Evolutionary conservation across 1,140 invertebrate genomes (phyloP), one percentile per base, ranked within the genome.

Genomic region (Drosophila rufa): DNA sequence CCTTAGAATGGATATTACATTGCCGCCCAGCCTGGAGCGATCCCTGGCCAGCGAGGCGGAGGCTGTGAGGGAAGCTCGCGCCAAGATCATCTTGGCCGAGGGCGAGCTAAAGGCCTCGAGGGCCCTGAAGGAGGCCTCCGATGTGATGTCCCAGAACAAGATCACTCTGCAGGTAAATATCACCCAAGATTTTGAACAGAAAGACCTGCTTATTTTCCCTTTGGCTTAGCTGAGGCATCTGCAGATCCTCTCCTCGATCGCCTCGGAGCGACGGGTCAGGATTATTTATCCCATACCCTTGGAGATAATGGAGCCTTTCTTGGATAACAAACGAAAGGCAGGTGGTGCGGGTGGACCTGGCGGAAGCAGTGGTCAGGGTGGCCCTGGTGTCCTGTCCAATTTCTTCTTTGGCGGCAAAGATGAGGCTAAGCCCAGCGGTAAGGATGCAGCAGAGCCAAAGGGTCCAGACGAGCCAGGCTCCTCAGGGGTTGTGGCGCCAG

Each of bases 201-300:
- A 36, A 42, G 1, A 7, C 0, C 45, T 15, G 40, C 8, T 12
- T 17, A 36, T 8, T 30, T 22, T 60, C 22, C 38, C 30, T 42
- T 1, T 38, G n/a, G 1, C n/a, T 48, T 45, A 91, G 83, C 46
- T 92, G 17, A 62, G 90, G 33, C 90, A 92, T 53, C 91, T 94
- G 25, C 96, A 99, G 94, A 98, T 98, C 2, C 93, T 99, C 48
- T 98, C 97, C 92, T 96, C 97, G 1, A 98, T 99, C 89, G 97
- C 98, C 38, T 96, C 98, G 0, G 98, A 99, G 94, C 99, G 99
- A 93, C 98, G 98, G 92, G 98, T 98, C 0, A 99, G 98, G 14
- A 99, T 99, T 78, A 96, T 99, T 67, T 99, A 99, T 93, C 98
- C 98, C 5, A 94, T 99, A 75, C 98, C 98, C 14, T 96, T 99